Evolutionary conservation across 2,888 invertebrate species (phyloP).

Genomic region (Heteropelma amictum): DNA sequence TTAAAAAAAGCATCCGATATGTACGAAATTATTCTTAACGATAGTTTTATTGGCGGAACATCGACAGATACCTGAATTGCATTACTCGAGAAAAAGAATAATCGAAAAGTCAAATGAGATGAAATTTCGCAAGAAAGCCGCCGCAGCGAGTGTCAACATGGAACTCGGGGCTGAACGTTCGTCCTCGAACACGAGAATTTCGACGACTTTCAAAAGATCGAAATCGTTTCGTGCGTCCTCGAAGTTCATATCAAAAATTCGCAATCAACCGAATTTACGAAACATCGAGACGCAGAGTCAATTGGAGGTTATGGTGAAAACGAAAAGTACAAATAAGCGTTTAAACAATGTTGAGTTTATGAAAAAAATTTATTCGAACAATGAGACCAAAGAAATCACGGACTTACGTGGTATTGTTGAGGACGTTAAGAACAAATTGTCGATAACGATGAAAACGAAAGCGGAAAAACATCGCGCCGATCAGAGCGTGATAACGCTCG

Average conservation of each 20-base stretch:
- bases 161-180: conserved; percentile 68
- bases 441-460: conserved; percentile 62
- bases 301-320: not conserved
- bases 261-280: conserved; percentile 64
- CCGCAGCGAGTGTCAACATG: conserved; percentile 70
- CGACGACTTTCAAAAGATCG: conserved; percentile 70
- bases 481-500: conserved; percentile 13
- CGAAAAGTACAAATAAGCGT: not conserved
- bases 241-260: conserved; percentile 72
- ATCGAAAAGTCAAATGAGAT: conserved; percentile 61
- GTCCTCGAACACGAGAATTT: conserved; percentile 62
- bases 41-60: not conserved
- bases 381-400: conserved; percentile 49
- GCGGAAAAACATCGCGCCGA: conserved; percentile 51
- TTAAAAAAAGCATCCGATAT: no score
- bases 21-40: not conserved
- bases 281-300: not conserved
- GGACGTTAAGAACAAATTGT: conserved; percentile 68
- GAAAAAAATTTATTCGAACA: conserved; percentile 15
- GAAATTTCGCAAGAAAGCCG: conserved; percentile 69
- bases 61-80: not conserved
- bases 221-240: conserved; percentile 74
- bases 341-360: not conserved
- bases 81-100: not conserved
- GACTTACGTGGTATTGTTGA: conserved; percentile 62